These are phyloP conservation scores for Cerceris rybyensis DNA, from an alignment of 2,888 invertebrate genomes.

Conservation along the genomic window DNA sequence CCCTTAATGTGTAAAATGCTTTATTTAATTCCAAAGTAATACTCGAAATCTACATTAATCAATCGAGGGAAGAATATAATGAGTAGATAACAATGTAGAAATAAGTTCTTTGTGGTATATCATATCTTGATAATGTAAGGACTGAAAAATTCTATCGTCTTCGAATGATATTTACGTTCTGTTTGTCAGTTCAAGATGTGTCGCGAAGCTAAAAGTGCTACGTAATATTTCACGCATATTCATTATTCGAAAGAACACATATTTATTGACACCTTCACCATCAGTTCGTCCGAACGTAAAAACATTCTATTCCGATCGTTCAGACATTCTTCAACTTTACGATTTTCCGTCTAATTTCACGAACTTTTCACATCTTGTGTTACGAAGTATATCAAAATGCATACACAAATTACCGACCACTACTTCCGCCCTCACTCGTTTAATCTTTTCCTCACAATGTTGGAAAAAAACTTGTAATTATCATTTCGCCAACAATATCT, in stretches of 20 bases:
- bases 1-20: slow-evolving; percentile 15
- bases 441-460: slow-evolving; percentile 38
- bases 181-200: slow-evolving; percentile 43
- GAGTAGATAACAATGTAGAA: not conserved
- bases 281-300: slow-evolving; percentile 14
- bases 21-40: slow-evolving; percentile 15
- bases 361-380: slow-evolving; percentile 35
- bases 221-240: slow-evolving; percentile 50
- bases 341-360: slow-evolving; percentile 30
- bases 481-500: slow-evolving; percentile 28
- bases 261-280: slow-evolving; percentile 34
- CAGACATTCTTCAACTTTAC: slow-evolving; percentile 31
- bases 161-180: slow-evolving; percentile 45
- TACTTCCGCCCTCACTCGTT: slow-evolving; percentile 62
- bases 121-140: slow-evolving; percentile 8
- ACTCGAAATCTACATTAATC: not conserved
- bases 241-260: slow-evolving; percentile 28
- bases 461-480: slow-evolving; percentile 25
- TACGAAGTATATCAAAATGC: slow-evolving; percentile 47
- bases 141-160: slow-evolving; percentile 21
- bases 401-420: slow-evolving; percentile 57
- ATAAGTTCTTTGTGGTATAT: slow-evolving; percentile 4
- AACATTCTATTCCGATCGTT: slow-evolving; percentile 25
- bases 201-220: slow-evolving; percentile 51
- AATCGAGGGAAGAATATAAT: slow-evolving; percentile 3